Percentiles rank a stretch among this genome's conserved stretches.
These are phyloP conservation scores for Diorhabda elongata DNA, from an alignment of 1,140 invertebrate species.

Conservation along the genomic window DNA sequence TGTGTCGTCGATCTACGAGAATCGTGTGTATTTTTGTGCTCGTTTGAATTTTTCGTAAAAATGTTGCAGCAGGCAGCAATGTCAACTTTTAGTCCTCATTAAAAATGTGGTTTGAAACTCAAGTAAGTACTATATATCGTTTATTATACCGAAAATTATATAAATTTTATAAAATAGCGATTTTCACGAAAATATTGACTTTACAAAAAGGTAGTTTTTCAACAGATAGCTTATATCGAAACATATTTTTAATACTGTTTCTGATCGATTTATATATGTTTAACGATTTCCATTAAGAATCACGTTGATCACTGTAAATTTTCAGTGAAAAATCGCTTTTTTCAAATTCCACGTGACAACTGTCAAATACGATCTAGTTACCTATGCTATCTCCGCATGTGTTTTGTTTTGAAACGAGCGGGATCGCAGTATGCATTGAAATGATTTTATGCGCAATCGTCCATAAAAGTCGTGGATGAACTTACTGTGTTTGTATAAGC, in stretches of 20 bases:
- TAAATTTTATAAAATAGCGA: too few relatives aligned
- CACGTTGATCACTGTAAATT: constrained; percentile 17
- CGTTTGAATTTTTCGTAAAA: constrained; percentile 39
- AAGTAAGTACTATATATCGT: constrained; percentile 38
- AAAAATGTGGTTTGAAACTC: constrained; percentile 49
- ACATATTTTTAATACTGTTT: too few relatives aligned
- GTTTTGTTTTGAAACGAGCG: constrained; percentile 50
- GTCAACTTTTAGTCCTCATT: constrained; percentile 40
- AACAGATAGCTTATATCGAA: too few relatives aligned
- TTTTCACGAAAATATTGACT: too few relatives aligned
- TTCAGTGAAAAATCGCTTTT: constrained; percentile 37
- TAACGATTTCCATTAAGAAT: too few relatives aligned
- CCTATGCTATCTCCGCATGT: constrained; percentile 47
- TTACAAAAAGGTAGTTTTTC: too few relatives aligned
- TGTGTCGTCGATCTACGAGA: constrained; percentile 12
- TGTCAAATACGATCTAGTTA: constrained; percentile 47
- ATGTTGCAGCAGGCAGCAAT: constrained; percentile 47
- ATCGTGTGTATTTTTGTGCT: constrained; percentile 25
- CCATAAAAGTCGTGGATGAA: constrained; percentile 28
- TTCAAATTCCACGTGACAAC: constrained; percentile 42
- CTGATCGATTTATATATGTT: too few relatives aligned
- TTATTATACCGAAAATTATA: not conserved
- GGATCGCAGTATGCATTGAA: constrained; percentile 46
- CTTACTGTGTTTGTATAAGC: not conserved
- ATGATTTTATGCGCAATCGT: constrained; percentile 44